Conservation (phyloP, 2,888 invertebrate genomes). For the Patella depressa region DNA sequence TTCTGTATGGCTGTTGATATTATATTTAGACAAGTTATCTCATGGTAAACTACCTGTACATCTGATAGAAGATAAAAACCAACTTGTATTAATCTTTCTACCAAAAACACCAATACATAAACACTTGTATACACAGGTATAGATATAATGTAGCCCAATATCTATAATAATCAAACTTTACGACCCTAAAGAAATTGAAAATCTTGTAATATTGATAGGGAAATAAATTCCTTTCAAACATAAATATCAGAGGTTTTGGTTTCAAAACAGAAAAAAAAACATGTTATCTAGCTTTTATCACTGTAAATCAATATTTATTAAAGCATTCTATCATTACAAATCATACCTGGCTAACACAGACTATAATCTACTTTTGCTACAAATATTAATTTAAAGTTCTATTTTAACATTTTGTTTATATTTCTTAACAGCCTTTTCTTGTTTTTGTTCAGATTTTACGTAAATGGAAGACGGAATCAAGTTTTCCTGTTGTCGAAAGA, state of each 20-base stretch:
- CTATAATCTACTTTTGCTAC: too few species aligned
- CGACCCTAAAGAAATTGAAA: too few species aligned
- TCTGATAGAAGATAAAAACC: slow-evolving; percentile 41
- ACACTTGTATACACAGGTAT: slow-evolving; percentile 59
- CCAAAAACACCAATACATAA: slow-evolving; percentile 64
- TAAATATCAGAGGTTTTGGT: too few species aligned
- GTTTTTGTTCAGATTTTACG: slow-evolving; percentile 50
- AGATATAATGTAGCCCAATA: background rate
- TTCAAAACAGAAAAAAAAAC: too few species aligned
- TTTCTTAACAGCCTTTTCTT: slow-evolving; percentile 11
- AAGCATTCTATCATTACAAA: too few species aligned
- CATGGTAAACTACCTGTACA: slow-evolving; percentile 51
- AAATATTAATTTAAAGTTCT: too few species aligned
- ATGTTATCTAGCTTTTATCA: too few species aligned
- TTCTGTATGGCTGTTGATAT: slow-evolving; percentile 26
- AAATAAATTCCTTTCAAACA: too few species aligned
- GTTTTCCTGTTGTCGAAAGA: slow-evolving; percentile 48
- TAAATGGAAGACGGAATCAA: slow-evolving; percentile 52
- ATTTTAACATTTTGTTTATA: background rate
- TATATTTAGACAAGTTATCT: slow-evolving; percentile 29
- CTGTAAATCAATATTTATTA: too few species aligned
- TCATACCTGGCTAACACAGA: too few species aligned
- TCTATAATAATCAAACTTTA: too few species aligned
- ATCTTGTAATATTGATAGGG: too few species aligned
- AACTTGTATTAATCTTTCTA: slow-evolving; percentile 53